Conservation (phyloP, 2,888 invertebrate species). For the Drosophila crucigera region DNA sequence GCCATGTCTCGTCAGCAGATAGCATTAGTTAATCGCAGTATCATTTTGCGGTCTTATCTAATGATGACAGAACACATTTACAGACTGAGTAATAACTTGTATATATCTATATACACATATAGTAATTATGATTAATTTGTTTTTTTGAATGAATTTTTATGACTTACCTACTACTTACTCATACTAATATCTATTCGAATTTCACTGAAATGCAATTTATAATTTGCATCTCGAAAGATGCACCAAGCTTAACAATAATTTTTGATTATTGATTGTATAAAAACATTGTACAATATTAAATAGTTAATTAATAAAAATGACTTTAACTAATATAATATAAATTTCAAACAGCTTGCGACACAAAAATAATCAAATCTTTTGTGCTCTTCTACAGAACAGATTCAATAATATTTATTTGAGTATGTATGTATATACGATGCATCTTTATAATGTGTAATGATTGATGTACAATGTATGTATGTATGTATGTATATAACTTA, state of each 20-base stretch:
- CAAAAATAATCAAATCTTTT: constrained; percentile 28
- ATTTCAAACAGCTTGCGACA: not conserved
- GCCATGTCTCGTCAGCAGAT: constrained; percentile 56
- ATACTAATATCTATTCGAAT: not conserved
- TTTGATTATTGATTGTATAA: fast-evolving
- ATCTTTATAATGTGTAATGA: constrained; percentile 41
- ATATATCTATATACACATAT: not conserved
- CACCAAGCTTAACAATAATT: not conserved
- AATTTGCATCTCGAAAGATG: not conserved
- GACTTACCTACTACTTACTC: not conserved
- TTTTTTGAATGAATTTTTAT: constrained; percentile 10
- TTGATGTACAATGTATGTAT: constrained; percentile 29
- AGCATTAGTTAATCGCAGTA: constrained; percentile 47
- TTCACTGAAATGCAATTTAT: not conserved
- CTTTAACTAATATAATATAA: not conserved
- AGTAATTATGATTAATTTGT: not conserved
- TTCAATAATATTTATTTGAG: constrained; percentile 48
- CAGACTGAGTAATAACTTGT: not conserved
- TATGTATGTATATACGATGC: constrained; percentile 47
- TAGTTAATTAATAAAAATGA: not conserved
- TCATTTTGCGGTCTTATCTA: constrained; percentile 36
- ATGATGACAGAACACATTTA: constrained; percentile 51
- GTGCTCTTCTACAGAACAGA: constrained; percentile 68
- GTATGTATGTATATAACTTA: constrained; percentile 60
- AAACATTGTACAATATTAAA: not conserved